Evolutionary conservation across 2,888 invertebrate genomes (phyloP).

Genomic region (Liposcelis brunnea): DNA sequence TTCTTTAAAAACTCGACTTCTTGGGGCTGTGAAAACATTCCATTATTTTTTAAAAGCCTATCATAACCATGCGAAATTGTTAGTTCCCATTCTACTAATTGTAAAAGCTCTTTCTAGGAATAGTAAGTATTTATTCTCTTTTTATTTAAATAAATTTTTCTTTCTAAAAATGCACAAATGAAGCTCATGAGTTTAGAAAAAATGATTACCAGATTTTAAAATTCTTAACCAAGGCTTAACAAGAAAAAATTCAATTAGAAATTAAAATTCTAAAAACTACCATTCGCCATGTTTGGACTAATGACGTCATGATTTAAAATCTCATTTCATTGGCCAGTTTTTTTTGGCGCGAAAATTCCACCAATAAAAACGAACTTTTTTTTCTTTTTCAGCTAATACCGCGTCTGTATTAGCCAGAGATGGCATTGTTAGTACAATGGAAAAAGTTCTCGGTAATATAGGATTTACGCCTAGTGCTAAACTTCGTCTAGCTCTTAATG

Average conservation of each 20-base stretch:
- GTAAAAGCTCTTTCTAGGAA: constrained; percentile 42
- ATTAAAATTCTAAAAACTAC: no score
- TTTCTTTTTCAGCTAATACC: constrained; percentile 22
- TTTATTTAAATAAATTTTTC: constrained; percentile 25
- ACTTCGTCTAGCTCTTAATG: constrained; percentile 44
- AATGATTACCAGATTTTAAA: no score
- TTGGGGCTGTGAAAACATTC: constrained; percentile 40
- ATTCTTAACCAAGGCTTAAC: no score
- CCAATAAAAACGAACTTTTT: not conserved
- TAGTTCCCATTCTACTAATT: constrained; percentile 39
- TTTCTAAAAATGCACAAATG: not conserved
- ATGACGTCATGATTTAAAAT: no score
- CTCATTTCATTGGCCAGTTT: not conserved
- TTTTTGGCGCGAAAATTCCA: not conserved
- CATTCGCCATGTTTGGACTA: no score
- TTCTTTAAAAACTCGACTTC: constrained; percentile 42
- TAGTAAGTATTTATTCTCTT: constrained; percentile 26
- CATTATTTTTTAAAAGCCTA: constrained; percentile 40
- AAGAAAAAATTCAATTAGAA: no score
- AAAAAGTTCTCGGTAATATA: constrained; percentile 38
- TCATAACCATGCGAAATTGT: constrained; percentile 38
- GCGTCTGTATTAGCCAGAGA: constrained; percentile 36
- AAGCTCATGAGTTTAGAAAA: no score
- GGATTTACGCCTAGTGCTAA: constrained; percentile 43
- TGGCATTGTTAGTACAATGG: constrained; percentile 39